These are phyloP conservation scores for Scrobipalpa costella DNA, from an alignment of 2,888 invertebrate species.

Conservation along the genomic window DNA sequence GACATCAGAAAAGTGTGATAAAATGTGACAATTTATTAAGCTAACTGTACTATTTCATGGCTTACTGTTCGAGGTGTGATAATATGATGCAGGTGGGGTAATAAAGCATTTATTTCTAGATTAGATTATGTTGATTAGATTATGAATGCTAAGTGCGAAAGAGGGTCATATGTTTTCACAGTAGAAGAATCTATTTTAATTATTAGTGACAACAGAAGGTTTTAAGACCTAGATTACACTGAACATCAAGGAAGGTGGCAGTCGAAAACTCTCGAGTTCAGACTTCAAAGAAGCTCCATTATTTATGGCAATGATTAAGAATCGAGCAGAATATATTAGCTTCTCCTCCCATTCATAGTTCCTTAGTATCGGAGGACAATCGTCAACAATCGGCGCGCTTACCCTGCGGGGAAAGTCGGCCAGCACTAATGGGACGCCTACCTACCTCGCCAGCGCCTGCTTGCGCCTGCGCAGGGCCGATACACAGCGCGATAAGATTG, in stretches of 20 bases:
- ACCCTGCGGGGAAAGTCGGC: slow-evolving; percentile 71
- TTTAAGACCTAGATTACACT: too few species aligned
- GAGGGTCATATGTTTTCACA: too few species aligned
- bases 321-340: background rate
- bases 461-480: slow-evolving; percentile 44
- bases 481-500: slow-evolving; percentile 63
- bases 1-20: slow-evolving; percentile 24
- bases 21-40: slow-evolving; percentile 16
- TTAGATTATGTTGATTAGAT: too few species aligned
- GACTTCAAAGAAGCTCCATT: too few species aligned
- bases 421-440: slow-evolving; percentile 66
- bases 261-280: too few species aligned
- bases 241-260: too few species aligned
- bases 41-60: background rate
- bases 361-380: slow-evolving; percentile 46
- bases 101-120: too few species aligned
- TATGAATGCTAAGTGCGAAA: too few species aligned
- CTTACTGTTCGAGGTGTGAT: too few species aligned
- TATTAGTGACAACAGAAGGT: too few species aligned
- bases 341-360: slow-evolving; percentile 25
- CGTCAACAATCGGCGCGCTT: slow-evolving; percentile 53
- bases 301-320: background rate
- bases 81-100: too few species aligned
- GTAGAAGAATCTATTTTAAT: too few species aligned
- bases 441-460: slow-evolving; percentile 32